phyloP scores from a whole-genome alignment of 2,113 vertebrate species.

The Hemiscyllium ocellatum region DNA sequence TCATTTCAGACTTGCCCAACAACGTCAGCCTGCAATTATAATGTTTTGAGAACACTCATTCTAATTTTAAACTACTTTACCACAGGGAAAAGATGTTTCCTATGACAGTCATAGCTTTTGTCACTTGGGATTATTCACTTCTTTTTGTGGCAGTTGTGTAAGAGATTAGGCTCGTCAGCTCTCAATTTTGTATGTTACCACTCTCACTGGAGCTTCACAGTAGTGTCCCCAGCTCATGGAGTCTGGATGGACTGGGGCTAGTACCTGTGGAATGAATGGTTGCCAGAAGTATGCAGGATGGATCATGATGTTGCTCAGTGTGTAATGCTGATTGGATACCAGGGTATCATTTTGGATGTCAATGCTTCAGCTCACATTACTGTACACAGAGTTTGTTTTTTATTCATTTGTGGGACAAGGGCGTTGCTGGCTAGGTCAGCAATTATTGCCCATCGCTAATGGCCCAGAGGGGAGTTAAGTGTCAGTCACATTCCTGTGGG shows the following conservation, averaged over 20 bases:
- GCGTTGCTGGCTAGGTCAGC: too few relatives aligned
- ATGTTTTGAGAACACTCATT: background rate
- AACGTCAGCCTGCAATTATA: background rate
- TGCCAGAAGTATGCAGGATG: background rate
- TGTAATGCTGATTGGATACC: background rate
- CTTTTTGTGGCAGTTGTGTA: background rate
- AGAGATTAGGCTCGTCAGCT: background rate
- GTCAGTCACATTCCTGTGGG: too few relatives aligned
- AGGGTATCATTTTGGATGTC: background rate
- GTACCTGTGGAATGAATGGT: background rate
- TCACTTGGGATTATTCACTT: background rate
- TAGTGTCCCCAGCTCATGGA: too few relatives aligned
- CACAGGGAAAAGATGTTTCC: background rate
- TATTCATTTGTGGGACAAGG: too few relatives aligned
- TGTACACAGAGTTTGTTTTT: too few relatives aligned
- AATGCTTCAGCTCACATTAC: background rate
- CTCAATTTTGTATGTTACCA: background rate
- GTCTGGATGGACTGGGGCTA: too few relatives aligned
- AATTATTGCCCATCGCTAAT: too few relatives aligned
- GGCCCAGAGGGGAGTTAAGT: too few relatives aligned
- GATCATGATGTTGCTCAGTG: background rate
- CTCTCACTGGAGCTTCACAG: background rate
- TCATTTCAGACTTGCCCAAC: background rate
- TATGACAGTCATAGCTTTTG: background rate
- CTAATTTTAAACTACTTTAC: background rate